Evolutionary conservation across 1,140 invertebrate genomes (phyloP), one percentile per base, ranked within the genome.

Genomic region (Macrotrachela quadricornifera): DNA sequence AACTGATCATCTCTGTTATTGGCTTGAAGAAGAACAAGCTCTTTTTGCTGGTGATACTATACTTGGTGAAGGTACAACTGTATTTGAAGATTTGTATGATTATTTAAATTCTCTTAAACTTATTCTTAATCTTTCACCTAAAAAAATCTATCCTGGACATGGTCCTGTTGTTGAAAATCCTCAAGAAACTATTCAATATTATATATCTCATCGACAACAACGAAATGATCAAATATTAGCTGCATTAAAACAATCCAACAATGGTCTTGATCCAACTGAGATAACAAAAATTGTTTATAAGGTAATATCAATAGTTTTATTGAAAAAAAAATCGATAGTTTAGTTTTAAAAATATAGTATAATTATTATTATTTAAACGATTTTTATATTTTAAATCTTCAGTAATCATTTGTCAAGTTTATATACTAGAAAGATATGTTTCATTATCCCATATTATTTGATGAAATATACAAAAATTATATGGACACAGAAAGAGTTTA

Each of bases 11-110:
- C 76, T 83, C 6, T 76, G 80, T 10, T 62, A 96, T 4, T 73
- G 76, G 37, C 69, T 94, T 30, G 62, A 80, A 51, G 84, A 92
- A 66, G 88, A 94, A 49, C 80, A 83, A 57, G 75, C 80, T 1
- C 58, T 97, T 1, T 96, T 97, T 61, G 86, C 85, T 69, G 88
- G 84, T 2, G 91, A 96, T 66, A 88, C 83, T 62, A 82, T 96
- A 57, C 71, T 95, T 6, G 59, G 59, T 12, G 56, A 57, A 38
- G 56, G 54, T 16, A 57, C 58, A 38, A 54, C 57, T 42, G 53
- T 50, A 42, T 75, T 77, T 63, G 72, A 76, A 61, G 85, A 96
- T 65, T 70, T 97, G 1, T 75, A 79, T 60, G 76, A 79, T 57
- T 99, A 96, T 63, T 82, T 97, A 79, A 70, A 77, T 17, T 88